Percentiles rank a stretch among this genome's conserved stretches.
phyloP scores from a whole-genome alignment of 2,797 vertebrate species.

The Craterocephalus amniculus region DNA sequence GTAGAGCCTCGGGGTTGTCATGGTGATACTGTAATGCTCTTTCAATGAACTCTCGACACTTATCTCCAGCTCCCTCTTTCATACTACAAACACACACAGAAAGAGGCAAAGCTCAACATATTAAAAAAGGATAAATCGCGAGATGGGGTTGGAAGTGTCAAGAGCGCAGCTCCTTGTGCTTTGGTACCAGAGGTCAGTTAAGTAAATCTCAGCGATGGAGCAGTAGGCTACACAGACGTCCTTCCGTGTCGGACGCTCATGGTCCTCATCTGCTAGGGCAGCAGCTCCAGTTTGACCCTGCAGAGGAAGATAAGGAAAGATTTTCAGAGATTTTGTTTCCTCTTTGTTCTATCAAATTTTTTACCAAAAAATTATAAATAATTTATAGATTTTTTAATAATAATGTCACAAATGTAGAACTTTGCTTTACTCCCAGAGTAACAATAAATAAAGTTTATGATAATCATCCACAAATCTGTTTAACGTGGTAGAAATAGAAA shows the following conservation, averaged over 20 bases:
- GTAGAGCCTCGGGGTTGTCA: constrained; percentile 85
- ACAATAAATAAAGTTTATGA: no score
- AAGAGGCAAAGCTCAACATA: constrained; percentile 32
- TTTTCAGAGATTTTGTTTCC: not conserved
- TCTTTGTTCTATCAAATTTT: not conserved
- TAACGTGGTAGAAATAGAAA: no score
- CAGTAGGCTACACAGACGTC: constrained; percentile 86
- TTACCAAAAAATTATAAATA: no score
- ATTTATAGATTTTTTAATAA: not conserved
- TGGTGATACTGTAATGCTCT: constrained; percentile 83
- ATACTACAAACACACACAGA: constrained; percentile 70
- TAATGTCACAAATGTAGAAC: not conserved
- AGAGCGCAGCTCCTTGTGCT: constrained; percentile 11
- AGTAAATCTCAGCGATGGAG: constrained; percentile 87
- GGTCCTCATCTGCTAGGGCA: constrained; percentile 55
- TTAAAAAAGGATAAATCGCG: constrained; percentile 12
- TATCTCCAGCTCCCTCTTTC: constrained; percentile 84
- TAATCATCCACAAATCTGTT: no score
- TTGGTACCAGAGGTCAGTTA: constrained; percentile 87
- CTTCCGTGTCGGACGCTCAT: constrained; percentile 69
- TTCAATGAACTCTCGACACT: constrained; percentile 83
- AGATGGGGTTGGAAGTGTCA: constrained; percentile 13
- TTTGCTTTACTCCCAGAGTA: not conserved
- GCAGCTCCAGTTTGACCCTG: constrained; percentile 73
- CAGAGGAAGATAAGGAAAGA: not conserved